Evolutionary conservation across 2,113 vertebrate genomes (phyloP).

Genomic region (Psilopsiagon aymara): DNA sequence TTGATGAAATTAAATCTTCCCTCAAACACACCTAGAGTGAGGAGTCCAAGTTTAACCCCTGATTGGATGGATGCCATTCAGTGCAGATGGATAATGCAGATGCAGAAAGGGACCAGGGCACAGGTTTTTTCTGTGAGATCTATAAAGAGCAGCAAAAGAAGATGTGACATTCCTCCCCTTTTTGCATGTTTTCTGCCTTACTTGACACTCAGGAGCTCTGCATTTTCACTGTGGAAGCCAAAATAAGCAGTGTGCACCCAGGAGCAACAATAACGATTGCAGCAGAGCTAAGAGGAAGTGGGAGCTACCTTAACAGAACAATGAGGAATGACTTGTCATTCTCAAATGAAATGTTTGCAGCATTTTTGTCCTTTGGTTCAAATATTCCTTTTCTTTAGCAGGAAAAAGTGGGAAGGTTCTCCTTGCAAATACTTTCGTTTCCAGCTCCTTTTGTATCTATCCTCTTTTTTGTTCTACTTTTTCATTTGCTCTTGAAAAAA

Average conservation of each 20-base stretch:
- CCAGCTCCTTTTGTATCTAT: background rate
- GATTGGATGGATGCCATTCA: background rate
- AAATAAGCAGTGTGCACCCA: background rate
- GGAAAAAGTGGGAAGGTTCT: background rate
- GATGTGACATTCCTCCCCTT: background rate
- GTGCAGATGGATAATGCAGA: fast-evolving
- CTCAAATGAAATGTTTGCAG: background rate
- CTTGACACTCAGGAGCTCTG: background rate
- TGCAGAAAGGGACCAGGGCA: background rate
- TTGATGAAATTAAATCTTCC: background rate
- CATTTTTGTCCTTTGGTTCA: background rate
- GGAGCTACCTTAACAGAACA: background rate
- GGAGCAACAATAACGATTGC: background rate
- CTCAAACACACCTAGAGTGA: background rate
- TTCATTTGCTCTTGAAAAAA: background rate
- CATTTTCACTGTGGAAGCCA: background rate
- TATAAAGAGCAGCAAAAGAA: background rate
- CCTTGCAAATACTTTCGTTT: background rate
- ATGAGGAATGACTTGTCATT: background rate
- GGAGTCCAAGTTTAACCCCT: background rate
- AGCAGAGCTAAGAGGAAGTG: background rate
- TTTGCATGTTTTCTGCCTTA: background rate
- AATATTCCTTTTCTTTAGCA: background rate
- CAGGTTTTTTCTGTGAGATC: background rate
- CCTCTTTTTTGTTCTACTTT: background rate